Conservation (phyloP, 2,113 vertebrate genomes). For the Orthochromis malagaraziensis region DNA sequence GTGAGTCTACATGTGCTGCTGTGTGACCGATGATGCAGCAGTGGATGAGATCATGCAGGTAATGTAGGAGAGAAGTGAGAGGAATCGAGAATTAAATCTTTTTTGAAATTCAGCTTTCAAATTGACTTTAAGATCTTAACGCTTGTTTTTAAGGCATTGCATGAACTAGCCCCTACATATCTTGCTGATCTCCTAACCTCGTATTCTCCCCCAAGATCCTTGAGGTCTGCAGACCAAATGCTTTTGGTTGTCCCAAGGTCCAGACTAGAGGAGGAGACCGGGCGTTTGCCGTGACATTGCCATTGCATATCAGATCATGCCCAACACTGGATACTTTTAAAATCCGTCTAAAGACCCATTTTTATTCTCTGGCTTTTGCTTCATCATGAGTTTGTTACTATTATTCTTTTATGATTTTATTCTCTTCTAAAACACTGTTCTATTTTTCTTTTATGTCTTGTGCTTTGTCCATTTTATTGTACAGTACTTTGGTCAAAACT, state of each 20-base stretch:
- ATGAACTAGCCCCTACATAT: neutral
- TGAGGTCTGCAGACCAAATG: neutral
- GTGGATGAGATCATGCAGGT: neutral
- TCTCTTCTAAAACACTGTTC: rapidly evolving
- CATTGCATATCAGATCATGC: rapidly evolving
- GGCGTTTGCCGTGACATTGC: rapidly evolving
- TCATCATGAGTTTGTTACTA: rapidly evolving
- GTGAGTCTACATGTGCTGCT: neutral
- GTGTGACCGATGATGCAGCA: no score
- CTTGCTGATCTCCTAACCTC: neutral
- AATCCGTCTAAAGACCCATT: neutral
- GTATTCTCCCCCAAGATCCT: neutral
- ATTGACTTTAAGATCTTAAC: rapidly evolving
- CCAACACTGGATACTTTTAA: neutral
- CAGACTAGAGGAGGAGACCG: neutral
- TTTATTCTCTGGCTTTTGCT: neutral
- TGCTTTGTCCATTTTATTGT: neutral
- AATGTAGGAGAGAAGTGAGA: neutral
- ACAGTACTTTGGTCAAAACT: neutral
- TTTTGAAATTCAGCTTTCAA: neutral
- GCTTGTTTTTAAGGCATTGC: neutral
- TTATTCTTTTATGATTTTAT: neutral
- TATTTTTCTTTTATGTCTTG: neutral
- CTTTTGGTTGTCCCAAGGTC: neutral
- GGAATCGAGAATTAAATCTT: rapidly evolving